Evolutionary conservation across 2,797 vertebrate species (phyloP), one percentile per base, ranked within the genome.

Genomic region (Sebastes steindachneri): DNA sequence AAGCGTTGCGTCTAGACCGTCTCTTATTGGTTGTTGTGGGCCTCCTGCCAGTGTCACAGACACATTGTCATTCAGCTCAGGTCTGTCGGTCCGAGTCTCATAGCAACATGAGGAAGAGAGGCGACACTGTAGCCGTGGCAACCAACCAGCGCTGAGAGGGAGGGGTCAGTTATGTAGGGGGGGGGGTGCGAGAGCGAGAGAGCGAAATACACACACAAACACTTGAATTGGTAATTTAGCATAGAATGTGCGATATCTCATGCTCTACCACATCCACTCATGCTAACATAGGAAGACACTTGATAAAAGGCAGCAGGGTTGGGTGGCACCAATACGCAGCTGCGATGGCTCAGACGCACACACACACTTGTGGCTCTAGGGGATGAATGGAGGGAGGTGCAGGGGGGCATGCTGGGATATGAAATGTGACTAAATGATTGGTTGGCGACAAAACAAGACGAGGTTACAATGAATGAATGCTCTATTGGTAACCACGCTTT

Each of bases 61-160:
- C 85, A 80, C 89, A 95, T 94, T 94, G 91, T 93, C 92, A 93
- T 93, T 94, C 94, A 88, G 90, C 91, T 93, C 94, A 93, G 92
- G 93, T 93, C 88, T 91, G 91, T 90, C 83, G 91, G 88, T 93
- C 92, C 89, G 86, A 93, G 92, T 93, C 93, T 93, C 93, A 92
- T 93, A 93, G 94, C 94, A 94, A 95, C 93, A 92, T 92, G 90
- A 92, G 88, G 92, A 93, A 92, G 90, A 92, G 89, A 91, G 89
- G 90, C 87, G 90, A 94, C 92, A 94, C 91, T 89, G 92, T 95
- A 92, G 89, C 92, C 88, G 80, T 93, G 92, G 93, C 91, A 95
- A 95, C 93, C 90, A 93, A 92, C 92, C 92, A 93, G 92, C 77
- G 66, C 89, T 48, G 84, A 91, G 86, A 90, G 89, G 90, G 88